phyloP scores from a whole-genome alignment of 2,888 invertebrate species.

The Elysia crispata region DNA sequence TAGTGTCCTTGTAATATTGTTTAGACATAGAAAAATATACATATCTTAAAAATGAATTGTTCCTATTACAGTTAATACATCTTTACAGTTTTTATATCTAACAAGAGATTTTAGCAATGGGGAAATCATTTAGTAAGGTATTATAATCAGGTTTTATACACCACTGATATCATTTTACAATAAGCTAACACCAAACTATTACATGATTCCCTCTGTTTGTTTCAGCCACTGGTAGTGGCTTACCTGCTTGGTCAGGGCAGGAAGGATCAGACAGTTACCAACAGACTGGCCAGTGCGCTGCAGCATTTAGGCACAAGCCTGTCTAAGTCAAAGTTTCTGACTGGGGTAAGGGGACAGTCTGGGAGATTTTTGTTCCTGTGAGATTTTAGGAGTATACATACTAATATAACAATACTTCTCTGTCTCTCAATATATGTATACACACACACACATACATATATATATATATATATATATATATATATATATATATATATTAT shows the following conservation, averaged over 20 bases:
- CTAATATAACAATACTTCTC: no score
- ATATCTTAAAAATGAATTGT: not conserved
- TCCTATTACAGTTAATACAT: not conserved
- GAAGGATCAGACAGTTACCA: conserved; percentile 52
- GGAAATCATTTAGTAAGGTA: not conserved
- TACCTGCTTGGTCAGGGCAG: conserved; percentile 64
- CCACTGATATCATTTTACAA: conserved; percentile 29
- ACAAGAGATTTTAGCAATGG: not conserved
- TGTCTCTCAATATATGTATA: no score
- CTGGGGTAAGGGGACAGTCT: conserved; percentile 58
- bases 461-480: no score
- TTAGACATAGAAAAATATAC: not conserved
- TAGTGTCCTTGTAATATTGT: not conserved
- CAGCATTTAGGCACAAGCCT: conserved; percentile 61
- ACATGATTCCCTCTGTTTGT: no score
- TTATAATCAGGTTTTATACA: no score
- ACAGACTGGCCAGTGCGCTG: conserved; percentile 53
- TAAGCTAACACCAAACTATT: no score
- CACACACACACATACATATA: no score
- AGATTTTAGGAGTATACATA: no score
- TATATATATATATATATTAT: no score
- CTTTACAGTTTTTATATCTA: no score
- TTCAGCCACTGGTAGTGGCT: conserved; percentile 63
- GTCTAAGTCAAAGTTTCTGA: conserved; percentile 57
- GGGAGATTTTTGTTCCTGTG: not conserved